Percentiles rank a stretch among this genome's conserved stretches.
These are phyloP conservation scores for Neopipo cinnamomea DNA, from an alignment of 2,113 vertebrate species.

Conservation along the genomic window DNA sequence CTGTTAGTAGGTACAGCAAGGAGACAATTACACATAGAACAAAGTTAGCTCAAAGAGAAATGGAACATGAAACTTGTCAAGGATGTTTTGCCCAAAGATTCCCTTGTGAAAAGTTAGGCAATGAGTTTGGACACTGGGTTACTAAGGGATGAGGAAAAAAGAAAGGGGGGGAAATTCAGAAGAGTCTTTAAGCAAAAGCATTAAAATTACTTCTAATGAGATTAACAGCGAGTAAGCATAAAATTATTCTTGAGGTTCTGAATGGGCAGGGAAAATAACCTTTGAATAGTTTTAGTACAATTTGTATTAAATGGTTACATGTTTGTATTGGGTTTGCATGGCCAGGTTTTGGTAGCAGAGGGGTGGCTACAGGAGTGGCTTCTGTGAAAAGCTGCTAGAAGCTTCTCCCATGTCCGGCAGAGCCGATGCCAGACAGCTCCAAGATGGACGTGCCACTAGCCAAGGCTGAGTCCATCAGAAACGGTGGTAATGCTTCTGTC, in stretches of 20 bases:
- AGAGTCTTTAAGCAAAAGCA: not conserved
- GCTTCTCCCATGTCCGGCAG: accelerated
- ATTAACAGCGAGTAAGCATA: not conserved
- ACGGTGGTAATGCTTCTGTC: not conserved
- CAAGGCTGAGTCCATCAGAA: not conserved
- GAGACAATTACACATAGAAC: not conserved
- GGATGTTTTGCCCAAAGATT: not conserved
- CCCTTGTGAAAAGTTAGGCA: not conserved
- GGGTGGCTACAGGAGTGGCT: not conserved
- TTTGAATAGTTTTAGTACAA: not conserved
- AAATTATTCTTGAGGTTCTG: not conserved
- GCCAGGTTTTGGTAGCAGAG: not conserved
- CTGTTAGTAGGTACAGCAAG: not conserved
- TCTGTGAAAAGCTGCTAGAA: not conserved
- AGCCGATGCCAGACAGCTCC: not conserved
- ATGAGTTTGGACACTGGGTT: not conserved
- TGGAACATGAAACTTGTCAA: not conserved
- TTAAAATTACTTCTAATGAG: not conserved
- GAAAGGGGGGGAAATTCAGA: not conserved
- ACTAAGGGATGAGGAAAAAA: not conserved
- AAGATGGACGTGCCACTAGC: not conserved
- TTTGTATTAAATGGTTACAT: not conserved
- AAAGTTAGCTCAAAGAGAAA: not conserved
- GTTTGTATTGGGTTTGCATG: not conserved
- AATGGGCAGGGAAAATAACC: not conserved